Evolutionary conservation across 2,888 invertebrate species (phyloP), one percentile per base, ranked within the genome.

Genomic region (Drosophila dives): DNA sequence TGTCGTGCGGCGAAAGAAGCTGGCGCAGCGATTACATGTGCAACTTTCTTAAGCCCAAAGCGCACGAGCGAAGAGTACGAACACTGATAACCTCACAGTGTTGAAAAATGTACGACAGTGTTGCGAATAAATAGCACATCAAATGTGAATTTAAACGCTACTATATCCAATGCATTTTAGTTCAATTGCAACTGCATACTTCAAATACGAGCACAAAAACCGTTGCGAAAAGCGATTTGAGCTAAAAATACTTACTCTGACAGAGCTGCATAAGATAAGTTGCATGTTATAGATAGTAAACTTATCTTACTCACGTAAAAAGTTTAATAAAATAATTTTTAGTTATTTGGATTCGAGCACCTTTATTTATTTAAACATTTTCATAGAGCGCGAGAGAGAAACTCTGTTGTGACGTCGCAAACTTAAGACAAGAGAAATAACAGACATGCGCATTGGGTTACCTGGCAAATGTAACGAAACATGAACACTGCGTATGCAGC

Each of bases 71-170:
- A 45, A 42, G 42, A 63, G 26, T 45, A 36, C 48, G 42, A 40
- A 45, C 11, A 38, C 23, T 54, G 80, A 80, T 76, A 76, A 66
- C 45, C 12, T 45, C 15, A 32, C 65, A 76, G 80, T 59, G 80
- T 72, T 78, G 78, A 12, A 58, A 26, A 76, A 59, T 62, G 61
- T 42, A 23, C 23, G 10, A 20, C 4, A 63, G 23, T 48, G 17
- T 5, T 38, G 40, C 23, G n/a, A 12, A 32, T 40, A 40, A 45
- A 40, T 3, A 26, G 26, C 12, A 33, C 1, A 42, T 33, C 3
- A 11, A 2, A 12, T 17, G 8, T 38, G 4, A 45, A 17, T 23
- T 17, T 10, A 11, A n/a, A n/a, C 2, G 12, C 49, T 40, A 8
- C 6, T 3, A 6, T 26, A 36, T 66, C 15, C 10, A 23, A 66